Base-by-base conservation (phyloP, 2,888 invertebrate species). In the Orchesellides sinensis region DNA sequence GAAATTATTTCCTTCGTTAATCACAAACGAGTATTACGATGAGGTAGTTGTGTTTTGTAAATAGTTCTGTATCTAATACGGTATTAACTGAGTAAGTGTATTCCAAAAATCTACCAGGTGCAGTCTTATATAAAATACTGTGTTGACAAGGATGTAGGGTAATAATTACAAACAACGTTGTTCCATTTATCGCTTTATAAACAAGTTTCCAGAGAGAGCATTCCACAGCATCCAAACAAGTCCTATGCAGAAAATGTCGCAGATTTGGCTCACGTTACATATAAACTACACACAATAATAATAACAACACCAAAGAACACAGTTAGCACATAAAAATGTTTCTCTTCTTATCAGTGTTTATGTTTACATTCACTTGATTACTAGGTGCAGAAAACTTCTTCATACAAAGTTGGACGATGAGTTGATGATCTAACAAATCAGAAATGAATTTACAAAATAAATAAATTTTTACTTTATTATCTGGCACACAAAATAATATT, bases 111-210 rank as follows among this genome's bases (percentile, higher is more conserved):
- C 14, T 8, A 40, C 21, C 45, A 52, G 32, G 6, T 59, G 47
- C 73, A 73, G 73, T 63, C 63, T 73, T 21, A 32, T 29, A n/a
- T 14, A 61, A 45, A 73, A 63, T 73, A 63, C 73, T 63, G 27
- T 73, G 59, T 35, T 59, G 14, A 29, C 40, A 63, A 17, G 63
- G n/a, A 47, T 56, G 68, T n/a, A n/a, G 49, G n/a, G 56, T 56
- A 49, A 3, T 3, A 8, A 1, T 19, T 23, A 54, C 4, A 25
- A 23, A 59, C 40, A 10, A 54, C 54, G n/a, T 4, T 54, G 19
- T 35, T 12, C 5, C 54, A 54, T 23, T 54, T 56, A 56, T 56
- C 25, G 56, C 1, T 8, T 4, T 32, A 32, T 29, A 32, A 40
- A 63, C 17, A 63, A 63, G 63, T 32, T 63, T 63, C 63, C 63